Base-by-base conservation (phyloP, 2,113 vertebrate genomes). In the Collichthys lucidus region DNA sequence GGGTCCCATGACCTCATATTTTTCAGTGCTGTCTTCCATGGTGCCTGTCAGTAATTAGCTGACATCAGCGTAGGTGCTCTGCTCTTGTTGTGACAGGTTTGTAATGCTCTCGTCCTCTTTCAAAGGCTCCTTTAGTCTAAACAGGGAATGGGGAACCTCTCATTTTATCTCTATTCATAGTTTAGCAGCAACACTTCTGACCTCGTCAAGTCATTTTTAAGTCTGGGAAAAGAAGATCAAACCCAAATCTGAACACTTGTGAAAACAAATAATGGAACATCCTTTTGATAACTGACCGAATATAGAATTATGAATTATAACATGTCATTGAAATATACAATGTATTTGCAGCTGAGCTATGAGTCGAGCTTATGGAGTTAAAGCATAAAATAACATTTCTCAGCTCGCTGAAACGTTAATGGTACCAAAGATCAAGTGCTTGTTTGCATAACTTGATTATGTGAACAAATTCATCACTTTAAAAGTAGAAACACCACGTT, bases 31-130 rank as follows among this genome's bases (percentile, higher is more conserved):
- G 69, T 74, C 70, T 49, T 22, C 3, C 55, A 40, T 2, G 2
- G 56, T 31, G 52, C 60, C 72, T 76, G 50, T 74, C 69, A 59
- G 78, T 77, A 82, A 86, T 89, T 80, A 86, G 53, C 52, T 82
- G 84, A 87, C 77, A 64, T 91, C 71, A 26, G 63, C 55, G 61
- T 46, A 66, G 69, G 44, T 78, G 81, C 49, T 80, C 60, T 61
- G 66, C 52, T 76, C 55, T 69, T 82, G 77, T 86, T 72, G 60
- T 73, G 61, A 65, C 74, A 66, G 60, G 44, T 84, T 79, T 63
- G 65, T 88, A 79, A 76, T 26, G 22, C 66, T 68, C 26, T 31
- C 17, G 14, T 73, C 31, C 57, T 70, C 80, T 72, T 60, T 76
- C 19, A 70, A 67, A 87, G 46, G 35, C 55, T 83, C 44, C 55